phyloP scores from a whole-genome alignment of 2,113 vertebrate genomes.

The Glareola pratincola region DNA sequence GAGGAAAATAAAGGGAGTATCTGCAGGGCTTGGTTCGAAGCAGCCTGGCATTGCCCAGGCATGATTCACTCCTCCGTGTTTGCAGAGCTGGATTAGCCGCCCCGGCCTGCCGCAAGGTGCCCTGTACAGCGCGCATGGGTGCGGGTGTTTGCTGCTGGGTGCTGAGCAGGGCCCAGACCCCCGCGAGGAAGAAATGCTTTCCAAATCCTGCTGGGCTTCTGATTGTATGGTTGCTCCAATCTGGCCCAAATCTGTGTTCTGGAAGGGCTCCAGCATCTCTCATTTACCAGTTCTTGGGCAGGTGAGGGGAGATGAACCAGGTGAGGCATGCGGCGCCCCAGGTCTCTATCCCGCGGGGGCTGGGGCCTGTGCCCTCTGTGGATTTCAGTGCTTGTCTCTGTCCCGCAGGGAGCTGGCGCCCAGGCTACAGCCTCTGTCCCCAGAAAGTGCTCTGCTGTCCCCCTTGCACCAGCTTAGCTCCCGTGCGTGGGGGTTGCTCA shows the following conservation, averaged over 20 bases:
- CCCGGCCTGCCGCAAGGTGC: background rate
- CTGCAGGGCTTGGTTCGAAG: background rate
- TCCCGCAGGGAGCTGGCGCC: background rate
- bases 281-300: rapidly evolving
- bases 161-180: background rate
- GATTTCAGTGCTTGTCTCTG: background rate
- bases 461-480: no score
- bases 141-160: background rate
- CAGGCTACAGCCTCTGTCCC: background rate
- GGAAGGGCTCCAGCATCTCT: background rate
- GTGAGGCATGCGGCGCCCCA: background rate
- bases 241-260: background rate
- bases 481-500: background rate
- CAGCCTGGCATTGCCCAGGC: background rate
- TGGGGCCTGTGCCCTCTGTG: no score
- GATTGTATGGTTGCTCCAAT: rapidly evolving
- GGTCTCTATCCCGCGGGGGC: background rate
- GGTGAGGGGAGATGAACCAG: no score
- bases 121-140: rapidly evolving
- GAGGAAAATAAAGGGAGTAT: background rate
- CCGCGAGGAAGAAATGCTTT: background rate
- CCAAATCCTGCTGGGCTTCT: background rate
- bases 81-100: background rate
- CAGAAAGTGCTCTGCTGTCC: background rate
- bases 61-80: background rate